Evolutionary conservation across 23 tunicate species (phyloP).

Genomic region (Halocynthia roretzi): DNA sequence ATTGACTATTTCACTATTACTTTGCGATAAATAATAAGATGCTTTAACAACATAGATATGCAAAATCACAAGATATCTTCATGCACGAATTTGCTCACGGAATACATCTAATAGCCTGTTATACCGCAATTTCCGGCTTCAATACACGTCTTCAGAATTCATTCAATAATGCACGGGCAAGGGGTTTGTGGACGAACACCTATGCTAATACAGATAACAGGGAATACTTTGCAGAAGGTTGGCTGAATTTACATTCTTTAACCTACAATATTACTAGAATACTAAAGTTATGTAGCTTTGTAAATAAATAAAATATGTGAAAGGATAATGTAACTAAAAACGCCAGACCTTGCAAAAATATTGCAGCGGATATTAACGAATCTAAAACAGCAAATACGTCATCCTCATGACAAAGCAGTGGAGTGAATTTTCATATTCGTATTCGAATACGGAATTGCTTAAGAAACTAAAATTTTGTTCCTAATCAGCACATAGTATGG

Average conservation of each 20-base stretch:
- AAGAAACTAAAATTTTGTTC: too few species aligned
- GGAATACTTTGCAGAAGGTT: slow-evolving; percentile 77
- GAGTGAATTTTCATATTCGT: too few species aligned
- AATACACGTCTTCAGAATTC: slow-evolving; percentile 36
- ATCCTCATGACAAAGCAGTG: too few species aligned
- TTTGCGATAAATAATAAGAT: background rate
- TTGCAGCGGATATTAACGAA: too few species aligned
- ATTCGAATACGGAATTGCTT: too few species aligned
- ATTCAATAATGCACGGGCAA: slow-evolving; percentile 36
- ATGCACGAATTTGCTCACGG: slow-evolving; percentile 87
- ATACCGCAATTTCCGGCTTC: slow-evolving; percentile 54
- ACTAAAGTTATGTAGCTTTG: too few species aligned
- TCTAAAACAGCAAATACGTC: too few species aligned
- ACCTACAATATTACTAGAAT: too few species aligned
- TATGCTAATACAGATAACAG: slow-evolving; percentile 64
- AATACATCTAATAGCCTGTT: slow-evolving; percentile 59
- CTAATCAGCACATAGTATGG: too few species aligned
- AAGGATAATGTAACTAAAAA: too few species aligned
- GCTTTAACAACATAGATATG: slow-evolving; percentile 18
- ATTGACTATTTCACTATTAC: background rate
- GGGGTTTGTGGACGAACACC: slow-evolving; percentile 60
- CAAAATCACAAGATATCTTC: slow-evolving; percentile 45
- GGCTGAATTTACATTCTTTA: background rate
- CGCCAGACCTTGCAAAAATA: too few species aligned
- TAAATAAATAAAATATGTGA: too few species aligned